Percentiles rank a stretch among this genome's conserved stretches.
Conservation (phyloP, 2,888 invertebrate species). For the Nesidiocoris tenuis region DNA sequence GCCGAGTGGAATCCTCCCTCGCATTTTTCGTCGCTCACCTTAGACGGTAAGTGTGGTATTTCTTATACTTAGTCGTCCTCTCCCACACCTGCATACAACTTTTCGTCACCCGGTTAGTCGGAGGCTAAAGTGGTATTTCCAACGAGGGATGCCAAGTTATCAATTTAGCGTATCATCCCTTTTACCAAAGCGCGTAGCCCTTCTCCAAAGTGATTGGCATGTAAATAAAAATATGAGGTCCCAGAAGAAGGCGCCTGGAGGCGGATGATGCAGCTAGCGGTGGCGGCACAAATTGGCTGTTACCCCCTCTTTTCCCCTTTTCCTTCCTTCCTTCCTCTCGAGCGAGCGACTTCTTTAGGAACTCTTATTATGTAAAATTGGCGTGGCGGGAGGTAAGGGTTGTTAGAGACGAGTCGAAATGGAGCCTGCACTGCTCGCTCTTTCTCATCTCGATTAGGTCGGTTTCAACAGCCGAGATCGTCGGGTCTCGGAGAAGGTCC, state of each 20-base stretch:
- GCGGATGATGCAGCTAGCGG: neutral
- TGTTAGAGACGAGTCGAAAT: slow-evolving; percentile 7
- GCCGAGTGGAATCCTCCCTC: neutral
- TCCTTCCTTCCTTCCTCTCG: neutral
- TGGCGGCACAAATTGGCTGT: slow-evolving; percentile 29
- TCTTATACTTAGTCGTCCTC: neutral
- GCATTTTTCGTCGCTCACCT: neutral
- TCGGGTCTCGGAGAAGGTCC: neutral
- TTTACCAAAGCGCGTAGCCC: neutral
- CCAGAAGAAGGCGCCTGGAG: neutral
- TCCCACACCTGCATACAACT: neutral
- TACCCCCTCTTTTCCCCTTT: neutral
- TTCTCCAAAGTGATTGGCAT: slow-evolving; percentile 24
- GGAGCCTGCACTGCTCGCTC: neutral
- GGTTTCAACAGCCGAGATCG: neutral
- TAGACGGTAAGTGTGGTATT: neutral
- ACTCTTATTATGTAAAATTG: slow-evolving; percentile 36
- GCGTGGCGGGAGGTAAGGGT: slow-evolving; percentile 23
- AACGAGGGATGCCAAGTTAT: slow-evolving; percentile 12
- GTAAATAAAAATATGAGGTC: slow-evolving; percentile 26
- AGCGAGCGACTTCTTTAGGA: slow-evolving; percentile 4
- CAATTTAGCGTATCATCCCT: slow-evolving; percentile 13
- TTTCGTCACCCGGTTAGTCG: neutral
- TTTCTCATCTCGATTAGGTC: neutral
- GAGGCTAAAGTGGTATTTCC: neutral